Percentiles rank a stretch among this genome's conserved stretches.
These are phyloP conservation scores for Eupithecia exiguata DNA, from an alignment of 2,888 invertebrate species.

Conservation along the genomic window DNA sequence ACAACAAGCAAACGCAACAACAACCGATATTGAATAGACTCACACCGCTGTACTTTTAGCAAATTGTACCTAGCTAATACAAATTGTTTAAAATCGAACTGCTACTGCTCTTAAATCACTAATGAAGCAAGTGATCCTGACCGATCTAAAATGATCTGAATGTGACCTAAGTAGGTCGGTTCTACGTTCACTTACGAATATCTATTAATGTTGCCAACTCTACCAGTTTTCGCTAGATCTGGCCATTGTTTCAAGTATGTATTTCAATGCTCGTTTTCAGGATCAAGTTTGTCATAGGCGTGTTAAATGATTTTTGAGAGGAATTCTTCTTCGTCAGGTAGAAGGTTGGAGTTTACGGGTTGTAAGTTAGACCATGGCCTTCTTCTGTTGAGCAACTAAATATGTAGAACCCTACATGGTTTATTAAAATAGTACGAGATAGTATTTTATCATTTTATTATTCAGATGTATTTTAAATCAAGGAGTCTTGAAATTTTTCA, in stretches of 20 bases:
- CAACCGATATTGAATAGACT: neutral
- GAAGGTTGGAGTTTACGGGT: neutral
- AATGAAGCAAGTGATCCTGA: constrained; percentile 11
- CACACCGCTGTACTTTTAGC: neutral
- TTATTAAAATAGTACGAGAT: too few species aligned
- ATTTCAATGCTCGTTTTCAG: neutral
- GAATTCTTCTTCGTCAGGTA: neutral
- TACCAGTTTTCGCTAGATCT: constrained; percentile 9
- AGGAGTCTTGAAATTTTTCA: too few species aligned
- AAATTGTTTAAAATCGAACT: neutral
- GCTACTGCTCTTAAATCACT: neutral
- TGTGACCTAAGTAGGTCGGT: constrained; percentile 20
- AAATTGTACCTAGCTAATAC: neutral
- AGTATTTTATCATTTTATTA: too few species aligned
- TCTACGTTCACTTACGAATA: constrained; percentile 19
- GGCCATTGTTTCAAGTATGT: constrained; percentile 6
- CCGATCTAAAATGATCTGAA: constrained; percentile 18
- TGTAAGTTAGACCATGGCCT: neutral
- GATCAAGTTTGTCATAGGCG: neutral
- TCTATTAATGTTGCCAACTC: constrained; percentile 20
- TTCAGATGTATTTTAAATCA: too few species aligned
- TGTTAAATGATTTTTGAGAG: neutral
- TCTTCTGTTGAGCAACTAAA: neutral
- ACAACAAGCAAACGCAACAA: neutral
- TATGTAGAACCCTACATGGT: neutral